Base-by-base conservation (phyloP, 2,113 vertebrate genomes). In the Mesitornis unicolor region DNA sequence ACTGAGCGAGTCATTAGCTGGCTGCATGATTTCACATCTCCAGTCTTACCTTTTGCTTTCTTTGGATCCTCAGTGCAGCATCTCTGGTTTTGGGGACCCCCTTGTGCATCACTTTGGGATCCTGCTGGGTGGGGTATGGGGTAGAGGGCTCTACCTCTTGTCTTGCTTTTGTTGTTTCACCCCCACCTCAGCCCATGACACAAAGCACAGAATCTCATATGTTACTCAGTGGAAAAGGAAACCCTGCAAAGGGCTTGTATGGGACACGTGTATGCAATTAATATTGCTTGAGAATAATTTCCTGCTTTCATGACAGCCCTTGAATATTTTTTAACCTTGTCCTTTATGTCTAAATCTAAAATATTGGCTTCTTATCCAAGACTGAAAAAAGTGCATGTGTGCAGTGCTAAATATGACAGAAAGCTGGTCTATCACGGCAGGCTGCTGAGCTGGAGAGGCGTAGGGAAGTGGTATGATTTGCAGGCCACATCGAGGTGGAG, bases 401-500 rank as follows among this genome's bases (percentile, higher is more conserved):
- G 13, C 13, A 18, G 40, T 16, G 53, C 18, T 65, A 78, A 60
- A 54, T 26, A 10, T 26, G 13, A 16, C 22, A 33, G 50, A 59
- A 87, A 35, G 13, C 18, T 16, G 24, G 13, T 57, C 29, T 24
- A 3, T 7, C 19, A 21, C n/a, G 48, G 40, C 21, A 24, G 33
- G 35, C 28, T 64, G 61, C 63, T 43, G 48, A 73, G 47, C 31
- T 43, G 68, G 67, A 16, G 42, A 40, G 25, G 11, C 9, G 17
- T 35, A 17, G 3, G 35, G 56, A 43, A 64, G 36, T 54, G 10
- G 10, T 28, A n/a, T 0, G 1, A 18, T 17, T 24, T 65, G n/a
- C 16, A 67, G 38, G 31, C 36, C 35, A 9, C 0, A 0, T 8
- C 0, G 5, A 45, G 54, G 18, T 43, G 57, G 21, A 20, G 57